A percentile compares a stretch with the other conserved stretches of the same genome.
phyloP scores from a whole-genome alignment of 2,888 invertebrate species.

The Leucania comma region DNA sequence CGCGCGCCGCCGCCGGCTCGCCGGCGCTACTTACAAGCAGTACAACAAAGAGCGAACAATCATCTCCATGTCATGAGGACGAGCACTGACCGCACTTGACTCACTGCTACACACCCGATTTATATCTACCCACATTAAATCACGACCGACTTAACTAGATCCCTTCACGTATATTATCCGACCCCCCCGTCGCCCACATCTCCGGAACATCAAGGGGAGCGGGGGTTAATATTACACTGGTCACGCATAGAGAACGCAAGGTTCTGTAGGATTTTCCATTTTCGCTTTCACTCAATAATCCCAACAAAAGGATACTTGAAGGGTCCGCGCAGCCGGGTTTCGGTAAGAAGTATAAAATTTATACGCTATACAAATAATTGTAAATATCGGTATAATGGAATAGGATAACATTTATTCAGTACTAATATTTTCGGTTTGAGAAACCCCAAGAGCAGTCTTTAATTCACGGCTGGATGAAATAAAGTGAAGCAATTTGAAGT shows the following conservation, averaged over 20 bases:
- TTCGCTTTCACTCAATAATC: conserved; percentile 79
- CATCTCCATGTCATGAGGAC: conserved; percentile 64
- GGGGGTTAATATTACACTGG: conserved; percentile 47
- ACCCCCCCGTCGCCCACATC: background rate
- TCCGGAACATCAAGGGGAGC: conserved; percentile 1
- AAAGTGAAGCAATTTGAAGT: conserved; percentile 22
- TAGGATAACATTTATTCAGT: conserved; percentile 47
- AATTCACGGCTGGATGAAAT: conserved; percentile 21
- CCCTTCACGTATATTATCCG: conserved; percentile 41
- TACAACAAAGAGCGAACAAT: conserved; percentile 66
- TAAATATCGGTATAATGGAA: conserved; percentile 60
- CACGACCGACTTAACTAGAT: conserved; percentile 36
- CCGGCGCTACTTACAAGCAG: conserved; percentile 60
- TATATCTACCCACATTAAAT: conserved; percentile 59
- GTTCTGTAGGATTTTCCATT: conserved; percentile 72
- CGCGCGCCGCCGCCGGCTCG: background rate
- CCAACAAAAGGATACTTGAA: conserved; percentile 77
- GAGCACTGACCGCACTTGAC: conserved; percentile 68
- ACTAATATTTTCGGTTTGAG: conserved; percentile 32
- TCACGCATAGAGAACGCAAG: conserved; percentile 55
- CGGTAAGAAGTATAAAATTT: conserved; percentile 67
- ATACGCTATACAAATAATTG: conserved; percentile 65
- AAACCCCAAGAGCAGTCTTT: conserved; percentile 6
- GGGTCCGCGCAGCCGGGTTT: conserved; percentile 67
- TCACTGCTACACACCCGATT: conserved; percentile 61